Evolutionary conservation across 2,888 invertebrate genomes (phyloP).

Genomic region (Amblyjoppa proteus): DNA sequence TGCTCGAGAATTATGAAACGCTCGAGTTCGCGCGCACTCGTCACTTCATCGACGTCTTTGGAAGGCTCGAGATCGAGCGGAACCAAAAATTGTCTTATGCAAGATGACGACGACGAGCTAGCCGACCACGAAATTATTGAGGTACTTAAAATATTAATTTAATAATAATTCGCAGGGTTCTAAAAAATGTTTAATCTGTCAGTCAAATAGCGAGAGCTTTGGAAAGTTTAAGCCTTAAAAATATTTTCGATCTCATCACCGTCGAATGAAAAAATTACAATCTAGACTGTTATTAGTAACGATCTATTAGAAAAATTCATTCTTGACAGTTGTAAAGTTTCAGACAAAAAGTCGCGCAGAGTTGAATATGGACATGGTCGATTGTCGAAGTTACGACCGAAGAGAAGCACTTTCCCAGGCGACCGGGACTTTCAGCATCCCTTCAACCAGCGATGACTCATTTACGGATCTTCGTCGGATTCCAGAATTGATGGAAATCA

Average conservation of each 20-base stretch:
- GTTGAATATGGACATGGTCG: slow-evolving; percentile 53
- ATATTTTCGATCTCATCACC: not conserved
- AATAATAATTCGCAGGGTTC: not conserved
- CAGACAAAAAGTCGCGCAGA: slow-evolving; percentile 69
- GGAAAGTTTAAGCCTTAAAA: not conserved
- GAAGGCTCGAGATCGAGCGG: slow-evolving; percentile 58
- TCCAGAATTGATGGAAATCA: slow-evolving; percentile 73
- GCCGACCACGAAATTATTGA: slow-evolving; percentile 50
- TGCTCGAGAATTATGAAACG: slow-evolving; percentile 60
- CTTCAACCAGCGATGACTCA: slow-evolving; percentile 66
- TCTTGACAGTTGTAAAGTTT: slow-evolving; percentile 65
- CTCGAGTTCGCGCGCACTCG: slow-evolving; percentile 52
- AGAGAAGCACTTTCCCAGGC: slow-evolving; percentile 52
- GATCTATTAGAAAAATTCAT: slow-evolving; percentile 33
- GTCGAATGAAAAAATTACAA: not conserved
- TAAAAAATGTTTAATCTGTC: too few species aligned
- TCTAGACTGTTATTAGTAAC: not conserved
- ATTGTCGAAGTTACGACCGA: slow-evolving; percentile 44
- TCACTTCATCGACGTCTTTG: slow-evolving; percentile 54
- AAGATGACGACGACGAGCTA: slow-evolving; percentile 48
- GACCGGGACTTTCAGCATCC: slow-evolving; percentile 60
- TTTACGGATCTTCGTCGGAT: slow-evolving; percentile 60
- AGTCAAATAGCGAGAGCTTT: not conserved
- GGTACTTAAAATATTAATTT: slow-evolving; percentile 32
- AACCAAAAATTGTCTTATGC: slow-evolving; percentile 51